Evolutionary conservation across 2,888 invertebrate species (phyloP).

Genomic region (Amphiduros pacificus): DNA sequence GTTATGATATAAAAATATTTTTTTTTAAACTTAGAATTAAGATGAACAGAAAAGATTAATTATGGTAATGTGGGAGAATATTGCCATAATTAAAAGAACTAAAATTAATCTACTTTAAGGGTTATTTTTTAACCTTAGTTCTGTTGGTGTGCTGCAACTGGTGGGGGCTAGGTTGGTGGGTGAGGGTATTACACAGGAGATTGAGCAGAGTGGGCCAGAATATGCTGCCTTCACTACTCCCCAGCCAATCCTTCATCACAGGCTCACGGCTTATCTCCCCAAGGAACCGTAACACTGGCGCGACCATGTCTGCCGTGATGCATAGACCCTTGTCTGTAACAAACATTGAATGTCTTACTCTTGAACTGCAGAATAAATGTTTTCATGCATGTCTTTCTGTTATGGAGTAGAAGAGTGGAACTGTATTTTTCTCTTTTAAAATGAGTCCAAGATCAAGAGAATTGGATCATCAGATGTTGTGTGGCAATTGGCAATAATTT

Average conservation of each 20-base stretch:
- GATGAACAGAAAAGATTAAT: no score
- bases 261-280: constrained; percentile 76
- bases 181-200: constrained; percentile 61
- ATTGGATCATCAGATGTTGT: no score
- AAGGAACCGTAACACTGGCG: constrained; percentile 72
- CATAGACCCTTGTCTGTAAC: constrained; percentile 15
- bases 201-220: constrained; percentile 84
- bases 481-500: no score
- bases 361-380: neutral
- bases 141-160: no score
- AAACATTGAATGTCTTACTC: constrained; percentile 27
- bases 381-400: neutral
- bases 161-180: neutral
- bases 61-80: no score
- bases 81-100: no score
- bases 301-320: constrained; percentile 51
- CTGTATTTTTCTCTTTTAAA: no score
- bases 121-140: no score
- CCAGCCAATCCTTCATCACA: constrained; percentile 85
- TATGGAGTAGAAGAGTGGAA: no score
- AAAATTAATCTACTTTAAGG: no score
- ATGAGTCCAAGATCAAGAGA: no score
- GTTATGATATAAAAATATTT: neutral
- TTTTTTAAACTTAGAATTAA: neutral
- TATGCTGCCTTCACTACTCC: constrained; percentile 74